Conservation (phyloP, 2,797 vertebrate genomes). For the Scyliorhinus canicula region DNA sequence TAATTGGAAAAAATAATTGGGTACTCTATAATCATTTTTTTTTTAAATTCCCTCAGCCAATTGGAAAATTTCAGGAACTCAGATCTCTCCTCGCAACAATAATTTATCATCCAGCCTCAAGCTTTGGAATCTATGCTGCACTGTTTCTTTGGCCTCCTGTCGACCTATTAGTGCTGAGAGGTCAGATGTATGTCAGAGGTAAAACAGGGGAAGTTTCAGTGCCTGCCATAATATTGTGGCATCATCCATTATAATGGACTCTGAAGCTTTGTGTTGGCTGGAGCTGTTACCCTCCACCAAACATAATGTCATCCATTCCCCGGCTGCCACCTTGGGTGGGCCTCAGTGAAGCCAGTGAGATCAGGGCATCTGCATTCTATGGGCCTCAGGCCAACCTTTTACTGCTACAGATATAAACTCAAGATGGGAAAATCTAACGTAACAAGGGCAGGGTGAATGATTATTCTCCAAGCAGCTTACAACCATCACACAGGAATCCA, state of each 20-base stretch:
- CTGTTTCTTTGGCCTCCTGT: not conserved
- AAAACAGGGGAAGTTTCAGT: not conserved
- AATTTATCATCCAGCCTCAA: not conserved
- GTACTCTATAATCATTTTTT: no score
- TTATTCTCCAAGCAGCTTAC: not conserved
- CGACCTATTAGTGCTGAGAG: not conserved
- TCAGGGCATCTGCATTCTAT: not conserved
- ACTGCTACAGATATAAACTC: not conserved
- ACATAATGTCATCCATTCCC: not conserved
- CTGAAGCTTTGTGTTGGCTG: not conserved
- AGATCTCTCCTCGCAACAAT: not conserved
- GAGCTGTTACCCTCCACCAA: not conserved
- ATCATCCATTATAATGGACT: not conserved
- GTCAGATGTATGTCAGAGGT: not conserved
- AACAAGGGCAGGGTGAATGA: constrained; percentile 17
- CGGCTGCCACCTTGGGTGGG: not conserved
- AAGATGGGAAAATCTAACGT: constrained; percentile 5
- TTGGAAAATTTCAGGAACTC: not conserved
- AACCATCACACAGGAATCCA: not conserved
- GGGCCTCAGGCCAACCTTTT: not conserved
- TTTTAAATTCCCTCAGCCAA: not conserved
- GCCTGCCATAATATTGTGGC: not conserved
- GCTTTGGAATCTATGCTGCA: not conserved
- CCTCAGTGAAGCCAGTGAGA: not conserved
- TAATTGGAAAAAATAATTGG: no score